phyloP scores from a whole-genome alignment of 2,113 vertebrate genomes.

The Istiophorus platypterus region DNA sequence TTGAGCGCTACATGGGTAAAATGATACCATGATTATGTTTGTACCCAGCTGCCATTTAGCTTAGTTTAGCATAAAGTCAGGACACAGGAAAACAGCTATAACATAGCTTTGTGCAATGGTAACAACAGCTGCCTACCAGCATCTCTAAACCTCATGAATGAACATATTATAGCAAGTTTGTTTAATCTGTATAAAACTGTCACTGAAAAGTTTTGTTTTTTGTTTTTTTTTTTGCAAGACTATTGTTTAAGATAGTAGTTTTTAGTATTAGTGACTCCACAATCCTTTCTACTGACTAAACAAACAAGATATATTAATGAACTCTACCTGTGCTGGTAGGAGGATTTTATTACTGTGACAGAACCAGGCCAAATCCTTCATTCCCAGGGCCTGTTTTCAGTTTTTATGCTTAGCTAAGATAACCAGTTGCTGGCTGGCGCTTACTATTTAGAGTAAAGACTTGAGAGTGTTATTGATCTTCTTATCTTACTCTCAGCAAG shows the following conservation, averaged over 20 bases:
- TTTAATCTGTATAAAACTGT: background rate
- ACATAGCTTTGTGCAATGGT: too few relatives aligned
- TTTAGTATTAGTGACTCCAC: too few relatives aligned
- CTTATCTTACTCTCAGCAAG: slow-evolving; percentile 8
- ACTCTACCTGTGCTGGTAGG: background rate
- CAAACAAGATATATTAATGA: background rate
- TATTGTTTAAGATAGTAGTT: too few relatives aligned
- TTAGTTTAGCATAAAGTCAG: too few relatives aligned
- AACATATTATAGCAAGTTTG: background rate
- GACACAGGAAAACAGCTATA: too few relatives aligned
- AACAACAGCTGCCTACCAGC: background rate
- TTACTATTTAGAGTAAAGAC: background rate
- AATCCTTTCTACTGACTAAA: background rate
- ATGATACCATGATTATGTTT: too few relatives aligned
- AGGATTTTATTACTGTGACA: background rate
- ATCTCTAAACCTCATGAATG: background rate
- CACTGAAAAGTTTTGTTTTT: background rate
- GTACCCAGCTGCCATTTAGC: too few relatives aligned
- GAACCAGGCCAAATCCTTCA: background rate
- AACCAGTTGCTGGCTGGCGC: background rate
- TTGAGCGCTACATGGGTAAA: background rate
- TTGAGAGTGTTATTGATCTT: background rate
- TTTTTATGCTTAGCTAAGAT: background rate
- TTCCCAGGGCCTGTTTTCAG: background rate
- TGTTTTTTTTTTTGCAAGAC: too few relatives aligned